phyloP scores from a whole-genome alignment of 2,113 vertebrate species.

The Pygoscelis antarcticus region DNA sequence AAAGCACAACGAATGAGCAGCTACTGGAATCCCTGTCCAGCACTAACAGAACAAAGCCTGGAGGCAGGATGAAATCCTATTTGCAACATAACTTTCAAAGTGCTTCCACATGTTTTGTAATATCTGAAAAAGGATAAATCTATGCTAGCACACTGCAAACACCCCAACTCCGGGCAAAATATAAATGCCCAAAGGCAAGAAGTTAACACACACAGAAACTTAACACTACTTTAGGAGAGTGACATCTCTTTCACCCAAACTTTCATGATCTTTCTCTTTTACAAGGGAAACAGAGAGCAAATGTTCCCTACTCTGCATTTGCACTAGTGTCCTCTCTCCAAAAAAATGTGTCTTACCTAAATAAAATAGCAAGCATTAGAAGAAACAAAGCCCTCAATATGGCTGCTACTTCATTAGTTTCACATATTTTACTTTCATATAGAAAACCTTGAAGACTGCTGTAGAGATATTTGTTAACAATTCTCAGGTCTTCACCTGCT shows the following conservation, averaged over 20 bases:
- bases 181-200: neutral
- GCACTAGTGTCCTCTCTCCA: neutral
- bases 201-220: neutral
- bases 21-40: neutral
- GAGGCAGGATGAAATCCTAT: neutral
- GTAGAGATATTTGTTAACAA: neutral
- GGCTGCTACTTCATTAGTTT: neutral
- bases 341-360: neutral
- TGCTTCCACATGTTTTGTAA: neutral
- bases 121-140: neutral
- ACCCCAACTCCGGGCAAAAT: neutral
- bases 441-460: neutral
- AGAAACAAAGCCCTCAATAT: neutral
- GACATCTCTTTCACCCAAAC: neutral
- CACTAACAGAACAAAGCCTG: neutral
- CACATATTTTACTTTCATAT: neutral
- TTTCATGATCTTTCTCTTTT: neutral
- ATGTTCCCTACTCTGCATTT: fast-evolving
- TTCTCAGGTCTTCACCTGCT: neutral
- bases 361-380: neutral
- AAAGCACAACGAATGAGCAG: neutral
- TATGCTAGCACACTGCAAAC: neutral
- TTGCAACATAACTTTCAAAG: neutral
- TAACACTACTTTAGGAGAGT: neutral
- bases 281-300: neutral